These are phyloP conservation scores for Volucella inflata DNA, from an alignment of 2,888 invertebrate species.

Conservation along the genomic window DNA sequence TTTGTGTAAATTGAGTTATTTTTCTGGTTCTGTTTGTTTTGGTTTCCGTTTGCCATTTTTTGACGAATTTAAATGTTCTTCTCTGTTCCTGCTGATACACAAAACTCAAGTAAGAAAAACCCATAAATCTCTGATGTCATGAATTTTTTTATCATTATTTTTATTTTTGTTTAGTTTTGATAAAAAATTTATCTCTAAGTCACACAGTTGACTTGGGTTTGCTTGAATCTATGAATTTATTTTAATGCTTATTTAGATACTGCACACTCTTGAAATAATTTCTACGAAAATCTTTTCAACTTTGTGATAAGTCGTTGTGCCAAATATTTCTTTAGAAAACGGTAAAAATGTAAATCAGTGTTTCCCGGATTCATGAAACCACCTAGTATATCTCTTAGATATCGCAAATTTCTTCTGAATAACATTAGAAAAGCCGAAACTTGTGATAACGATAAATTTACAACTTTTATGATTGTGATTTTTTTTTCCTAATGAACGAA, in stretches of 20 bases:
- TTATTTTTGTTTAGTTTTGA: constrained; percentile 21
- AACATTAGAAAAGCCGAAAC: too few species aligned
- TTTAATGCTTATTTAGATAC: background rate
- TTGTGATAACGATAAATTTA: too few species aligned
- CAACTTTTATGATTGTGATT: too few species aligned
- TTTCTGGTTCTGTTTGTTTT: background rate
- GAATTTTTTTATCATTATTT: too few species aligned
- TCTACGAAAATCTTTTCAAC: background rate
- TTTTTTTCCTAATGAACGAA: too few species aligned
- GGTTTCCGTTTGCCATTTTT: background rate
- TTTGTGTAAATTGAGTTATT: background rate
- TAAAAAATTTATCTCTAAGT: constrained; percentile 17
- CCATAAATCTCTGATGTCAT: constrained; percentile 42
- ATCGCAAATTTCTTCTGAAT: too few species aligned
- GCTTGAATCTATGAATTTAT: background rate
- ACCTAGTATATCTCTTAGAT: too few species aligned
- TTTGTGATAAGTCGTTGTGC: constrained; percentile 3
- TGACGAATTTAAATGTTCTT: constrained; percentile 13
- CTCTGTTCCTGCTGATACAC: background rate
- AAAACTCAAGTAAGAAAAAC: constrained; percentile 13
- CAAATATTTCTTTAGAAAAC: background rate
- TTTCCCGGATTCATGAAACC: too few species aligned
- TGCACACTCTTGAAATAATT: background rate
- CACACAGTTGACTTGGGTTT: constrained; percentile 17
- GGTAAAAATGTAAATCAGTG: background rate